Evolutionary conservation across 1,140 invertebrate genomes (phyloP).

Genomic region (Metopolophium dirhodum): DNA sequence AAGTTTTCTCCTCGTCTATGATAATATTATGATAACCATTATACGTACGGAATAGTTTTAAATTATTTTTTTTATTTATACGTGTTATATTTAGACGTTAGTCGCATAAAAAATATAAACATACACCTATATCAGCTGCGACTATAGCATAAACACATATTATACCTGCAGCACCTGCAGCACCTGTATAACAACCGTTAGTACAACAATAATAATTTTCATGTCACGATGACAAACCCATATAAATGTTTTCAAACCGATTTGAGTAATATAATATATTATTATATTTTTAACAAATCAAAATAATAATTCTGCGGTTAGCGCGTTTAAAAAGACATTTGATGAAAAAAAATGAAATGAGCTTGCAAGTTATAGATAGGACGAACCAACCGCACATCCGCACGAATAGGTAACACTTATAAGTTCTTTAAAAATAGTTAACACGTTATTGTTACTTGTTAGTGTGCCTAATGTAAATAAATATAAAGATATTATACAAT

Average conservation of each 20-base stretch:
- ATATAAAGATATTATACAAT: neutral
- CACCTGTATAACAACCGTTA: neutral
- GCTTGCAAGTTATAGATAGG: neutral
- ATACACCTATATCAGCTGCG: neutral
- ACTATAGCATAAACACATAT: neutral
- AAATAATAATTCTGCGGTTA: neutral
- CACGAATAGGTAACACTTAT: neutral
- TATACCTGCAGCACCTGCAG: neutral
- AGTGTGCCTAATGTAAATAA: neutral
- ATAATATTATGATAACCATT: neutral
- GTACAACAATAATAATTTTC: constrained; percentile 18
- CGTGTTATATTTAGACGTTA: neutral
- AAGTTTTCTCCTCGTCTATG: neutral
- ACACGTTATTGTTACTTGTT: neutral
- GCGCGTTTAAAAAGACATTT: neutral
- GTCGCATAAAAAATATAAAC: neutral
- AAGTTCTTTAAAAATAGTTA: neutral
- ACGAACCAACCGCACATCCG: neutral
- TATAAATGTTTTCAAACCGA: constrained; percentile 6
- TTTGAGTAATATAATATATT: neutral
- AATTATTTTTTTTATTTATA: neutral
- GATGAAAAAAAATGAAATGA: neutral
- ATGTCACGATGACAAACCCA: neutral
- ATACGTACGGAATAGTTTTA: neutral
- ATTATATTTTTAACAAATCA: neutral